Percentiles rank a stretch among this genome's conserved stretches.
These are phyloP conservation scores for Dromaius novaehollandiae DNA, from an alignment of 2,113 vertebrate species.

Conservation along the genomic window DNA sequence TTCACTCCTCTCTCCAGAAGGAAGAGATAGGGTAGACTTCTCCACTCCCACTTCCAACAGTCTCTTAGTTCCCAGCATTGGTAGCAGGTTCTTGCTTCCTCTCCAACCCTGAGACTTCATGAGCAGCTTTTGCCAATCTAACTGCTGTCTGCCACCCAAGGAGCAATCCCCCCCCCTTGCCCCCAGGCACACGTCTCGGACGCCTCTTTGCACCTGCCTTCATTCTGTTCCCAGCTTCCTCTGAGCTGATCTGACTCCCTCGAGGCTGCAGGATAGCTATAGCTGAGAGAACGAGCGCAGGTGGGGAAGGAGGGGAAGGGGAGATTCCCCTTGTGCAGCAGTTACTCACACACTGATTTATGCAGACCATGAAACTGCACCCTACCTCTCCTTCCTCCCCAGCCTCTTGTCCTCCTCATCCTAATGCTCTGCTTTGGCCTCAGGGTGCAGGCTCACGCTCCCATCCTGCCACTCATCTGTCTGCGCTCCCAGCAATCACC, in stretches of 20 bases:
- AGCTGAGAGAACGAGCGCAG: accelerated
- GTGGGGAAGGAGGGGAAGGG: neutral
- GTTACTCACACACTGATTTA: neutral
- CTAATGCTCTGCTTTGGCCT: neutral
- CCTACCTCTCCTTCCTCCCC: neutral
- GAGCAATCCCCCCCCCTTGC: neutral
- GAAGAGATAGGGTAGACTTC: neutral
- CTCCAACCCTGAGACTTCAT: neutral
- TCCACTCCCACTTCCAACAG: neutral
- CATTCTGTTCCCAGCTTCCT: neutral
- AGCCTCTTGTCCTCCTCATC: neutral
- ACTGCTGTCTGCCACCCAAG: neutral
- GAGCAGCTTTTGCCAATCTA: neutral
- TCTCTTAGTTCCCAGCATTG: neutral
- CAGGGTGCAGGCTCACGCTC: neutral
- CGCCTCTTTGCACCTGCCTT: neutral
- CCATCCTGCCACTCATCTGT: neutral
- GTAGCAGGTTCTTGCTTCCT: neutral
- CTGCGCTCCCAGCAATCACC: neutral
- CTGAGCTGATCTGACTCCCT: neutral
- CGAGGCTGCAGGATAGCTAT: neutral
- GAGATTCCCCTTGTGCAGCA: neutral
- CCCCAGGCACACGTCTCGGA: neutral
- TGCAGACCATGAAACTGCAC: accelerated
- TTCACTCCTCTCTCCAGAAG: neutral